Evolutionary conservation across 2,797 vertebrate species (phyloP).

Genomic region (Hyperoplus lanceolatus): DNA sequence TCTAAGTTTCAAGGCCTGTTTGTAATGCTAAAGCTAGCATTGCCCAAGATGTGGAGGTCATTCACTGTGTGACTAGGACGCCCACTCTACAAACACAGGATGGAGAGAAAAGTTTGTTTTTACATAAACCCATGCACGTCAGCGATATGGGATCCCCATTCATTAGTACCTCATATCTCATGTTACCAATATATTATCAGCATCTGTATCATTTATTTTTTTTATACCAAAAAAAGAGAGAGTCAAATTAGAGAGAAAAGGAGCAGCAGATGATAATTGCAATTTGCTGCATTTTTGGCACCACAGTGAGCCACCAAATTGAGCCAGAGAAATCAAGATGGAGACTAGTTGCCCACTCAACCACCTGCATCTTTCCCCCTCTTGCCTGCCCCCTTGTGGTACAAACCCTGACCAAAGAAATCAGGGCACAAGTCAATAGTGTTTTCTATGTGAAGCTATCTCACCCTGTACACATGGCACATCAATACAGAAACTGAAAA

Average conservation of each 20-base stretch:
- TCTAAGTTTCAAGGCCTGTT: slow-evolving; percentile 78
- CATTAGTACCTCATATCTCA: neutral
- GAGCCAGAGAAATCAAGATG: too few relatives aligned
- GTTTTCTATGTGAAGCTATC: neutral
- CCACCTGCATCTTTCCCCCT: neutral
- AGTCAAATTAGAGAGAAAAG: neutral
- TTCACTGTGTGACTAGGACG: slow-evolving; percentile 65
- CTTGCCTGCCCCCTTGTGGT: slow-evolving; percentile 62
- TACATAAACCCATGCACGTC: slow-evolving; percentile 3
- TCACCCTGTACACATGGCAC: neutral
- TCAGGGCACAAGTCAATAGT: neutral
- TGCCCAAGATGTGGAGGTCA: slow-evolving; percentile 70
- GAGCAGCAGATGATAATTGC: neutral
- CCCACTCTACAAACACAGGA: slow-evolving; percentile 67
- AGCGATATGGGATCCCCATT: neutral
- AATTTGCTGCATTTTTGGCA: neutral
- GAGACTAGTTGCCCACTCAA: neutral
- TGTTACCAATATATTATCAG: neutral
- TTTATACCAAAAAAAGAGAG: neutral
- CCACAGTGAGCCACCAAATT: neutral
- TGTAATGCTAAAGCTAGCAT: slow-evolving; percentile 65
- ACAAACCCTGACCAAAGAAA: neutral
- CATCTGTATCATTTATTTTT: neutral
- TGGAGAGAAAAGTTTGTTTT: neutral
- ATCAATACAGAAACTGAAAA: neutral